phyloP scores from a whole-genome alignment of 2,888 invertebrate species.

The Campoplex nolae region DNA sequence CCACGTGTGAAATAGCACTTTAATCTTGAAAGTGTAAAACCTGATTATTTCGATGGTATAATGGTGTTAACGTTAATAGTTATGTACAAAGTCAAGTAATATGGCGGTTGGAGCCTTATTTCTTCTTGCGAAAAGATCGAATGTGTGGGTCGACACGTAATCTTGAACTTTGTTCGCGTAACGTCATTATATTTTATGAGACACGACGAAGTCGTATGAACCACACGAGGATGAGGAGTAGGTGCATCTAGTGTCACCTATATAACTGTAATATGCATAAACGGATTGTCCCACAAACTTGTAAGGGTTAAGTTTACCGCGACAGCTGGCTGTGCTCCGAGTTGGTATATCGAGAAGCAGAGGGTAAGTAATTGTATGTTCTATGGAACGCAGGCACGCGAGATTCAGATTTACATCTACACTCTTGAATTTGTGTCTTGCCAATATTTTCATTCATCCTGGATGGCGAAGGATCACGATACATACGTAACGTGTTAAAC shows the following conservation, averaged over 20 bases:
- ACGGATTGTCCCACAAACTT: conserved; percentile 84
- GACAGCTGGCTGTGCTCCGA: conserved; percentile 72
- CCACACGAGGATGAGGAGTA: conserved; percentile 38
- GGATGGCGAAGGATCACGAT: conserved; percentile 8
- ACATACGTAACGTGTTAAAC: conserved; percentile 47
- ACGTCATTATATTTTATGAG: conserved; percentile 82
- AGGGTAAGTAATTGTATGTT: neutral
- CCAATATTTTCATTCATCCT: conserved; percentile 20
- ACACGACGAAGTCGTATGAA: conserved; percentile 80
- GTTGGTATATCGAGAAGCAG: neutral
- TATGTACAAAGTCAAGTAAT: conserved; percentile 14
- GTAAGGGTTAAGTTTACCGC: conserved; percentile 83
- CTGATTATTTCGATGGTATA: conserved; percentile 20
- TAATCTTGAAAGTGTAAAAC: neutral
- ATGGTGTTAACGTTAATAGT: conserved; percentile 46
- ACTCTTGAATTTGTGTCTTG: conserved; percentile 29
- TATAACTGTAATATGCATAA: conserved; percentile 83
- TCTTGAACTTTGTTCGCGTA: conserved; percentile 81
- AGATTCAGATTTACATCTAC: conserved; percentile 29
- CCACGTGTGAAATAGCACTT: neutral
- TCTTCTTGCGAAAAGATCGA: conserved; percentile 42
- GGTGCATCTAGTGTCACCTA: conserved; percentile 72
- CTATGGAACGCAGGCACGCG: conserved; percentile 35
- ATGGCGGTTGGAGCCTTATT: neutral
- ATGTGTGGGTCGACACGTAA: conserved; percentile 71